Percentiles rank a stretch among this genome's conserved stretches.
Evolutionary conservation across 2,888 invertebrate species (phyloP).

Genomic region (Amitus sp.): DNA sequence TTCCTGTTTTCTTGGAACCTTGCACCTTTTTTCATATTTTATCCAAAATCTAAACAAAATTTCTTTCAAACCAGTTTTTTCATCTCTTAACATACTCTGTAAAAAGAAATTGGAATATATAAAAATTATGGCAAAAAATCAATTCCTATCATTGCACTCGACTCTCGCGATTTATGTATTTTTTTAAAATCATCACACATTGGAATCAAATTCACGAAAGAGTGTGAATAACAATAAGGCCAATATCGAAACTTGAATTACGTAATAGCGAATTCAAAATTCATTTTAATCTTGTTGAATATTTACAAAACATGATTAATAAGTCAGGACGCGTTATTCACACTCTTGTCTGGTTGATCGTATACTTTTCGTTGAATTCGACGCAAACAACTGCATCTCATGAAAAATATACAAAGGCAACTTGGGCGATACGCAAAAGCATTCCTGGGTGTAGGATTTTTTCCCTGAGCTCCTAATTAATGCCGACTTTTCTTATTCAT

Average conservation of each 20-base stretch:
- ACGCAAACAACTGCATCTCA: background rate
- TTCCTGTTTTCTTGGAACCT: too few relatives aligned
- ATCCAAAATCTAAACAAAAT: too few relatives aligned
- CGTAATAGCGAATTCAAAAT: background rate
- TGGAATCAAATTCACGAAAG: background rate
- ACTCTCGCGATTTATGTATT: background rate
- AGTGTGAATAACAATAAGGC: background rate
- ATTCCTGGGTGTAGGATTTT: constrained; percentile 29
- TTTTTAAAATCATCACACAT: background rate
- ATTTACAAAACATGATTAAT: background rate
- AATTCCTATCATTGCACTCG: background rate
- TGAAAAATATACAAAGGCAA: constrained; percentile 3
- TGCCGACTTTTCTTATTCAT: background rate
- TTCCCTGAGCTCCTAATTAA: constrained; percentile 34
- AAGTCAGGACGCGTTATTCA: too few relatives aligned
- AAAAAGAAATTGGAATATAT: too few relatives aligned
- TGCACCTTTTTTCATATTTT: too few relatives aligned
- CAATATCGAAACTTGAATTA: background rate
- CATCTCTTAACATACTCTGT: too few relatives aligned
- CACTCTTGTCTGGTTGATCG: background rate
- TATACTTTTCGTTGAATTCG: background rate
- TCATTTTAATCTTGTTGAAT: background rate
- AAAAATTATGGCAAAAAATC: too few relatives aligned
- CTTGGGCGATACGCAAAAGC: constrained; percentile 15
- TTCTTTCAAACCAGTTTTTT: too few relatives aligned